phyloP scores from a whole-genome alignment of 2,113 vertebrate genomes.

The Opisthocomus hoazin region DNA sequence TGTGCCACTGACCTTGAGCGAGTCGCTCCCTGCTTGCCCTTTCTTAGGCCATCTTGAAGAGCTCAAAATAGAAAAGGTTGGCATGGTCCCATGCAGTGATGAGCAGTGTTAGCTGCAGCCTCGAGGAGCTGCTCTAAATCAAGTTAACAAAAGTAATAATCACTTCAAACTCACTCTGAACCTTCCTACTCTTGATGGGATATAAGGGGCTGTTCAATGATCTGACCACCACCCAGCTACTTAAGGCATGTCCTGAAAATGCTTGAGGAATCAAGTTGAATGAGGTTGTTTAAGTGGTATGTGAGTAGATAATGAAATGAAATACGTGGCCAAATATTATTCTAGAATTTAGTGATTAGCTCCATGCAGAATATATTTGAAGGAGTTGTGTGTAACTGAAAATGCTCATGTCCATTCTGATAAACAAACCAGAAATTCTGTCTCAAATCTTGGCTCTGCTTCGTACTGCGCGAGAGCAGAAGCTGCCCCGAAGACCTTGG shows the following conservation, averaged over 20 bases:
- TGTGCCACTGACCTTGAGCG: not conserved
- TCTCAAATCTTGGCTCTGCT: not conserved
- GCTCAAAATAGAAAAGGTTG: not conserved
- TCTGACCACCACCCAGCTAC: not conserved
- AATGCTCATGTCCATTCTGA: not conserved
- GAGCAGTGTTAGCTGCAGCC: not conserved
- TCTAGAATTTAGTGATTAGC: not conserved
- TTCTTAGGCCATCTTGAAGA: not conserved
- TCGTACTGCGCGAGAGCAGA: not conserved
- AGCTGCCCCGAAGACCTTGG: not conserved
- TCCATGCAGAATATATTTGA: not conserved
- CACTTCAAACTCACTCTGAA: not conserved
- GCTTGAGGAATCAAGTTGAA: not conserved
- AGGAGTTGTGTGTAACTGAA: not conserved
- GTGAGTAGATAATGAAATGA: not conserved
- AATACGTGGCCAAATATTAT: not conserved
- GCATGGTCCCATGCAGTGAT: not conserved
- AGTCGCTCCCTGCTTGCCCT: accelerated
- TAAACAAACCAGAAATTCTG: not conserved
- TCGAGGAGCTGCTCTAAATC: not conserved
- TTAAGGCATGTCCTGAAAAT: not conserved
- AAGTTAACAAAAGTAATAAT: not conserved
- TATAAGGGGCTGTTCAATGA: not conserved
- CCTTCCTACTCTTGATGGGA: not conserved
- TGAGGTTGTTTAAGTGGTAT: not conserved